These are phyloP conservation scores for Muschampia plurimacula DNA, from an alignment of 2,888 invertebrate genomes.

Conservation along the genomic window DNA sequence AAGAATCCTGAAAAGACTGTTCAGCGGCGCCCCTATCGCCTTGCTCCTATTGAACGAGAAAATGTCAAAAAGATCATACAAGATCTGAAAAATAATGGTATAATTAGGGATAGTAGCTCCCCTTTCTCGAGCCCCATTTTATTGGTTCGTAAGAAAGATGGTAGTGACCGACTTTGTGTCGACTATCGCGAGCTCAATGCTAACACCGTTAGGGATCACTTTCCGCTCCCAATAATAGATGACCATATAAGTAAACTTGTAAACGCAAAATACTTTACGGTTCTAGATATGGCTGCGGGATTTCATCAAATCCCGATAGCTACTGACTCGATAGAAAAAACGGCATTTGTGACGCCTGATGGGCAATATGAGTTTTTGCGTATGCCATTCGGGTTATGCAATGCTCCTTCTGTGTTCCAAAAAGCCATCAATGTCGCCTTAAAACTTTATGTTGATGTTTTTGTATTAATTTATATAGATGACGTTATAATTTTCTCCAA, in stretches of 20 bases:
- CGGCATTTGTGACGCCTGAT: not conserved
- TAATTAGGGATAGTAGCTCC: not conserved
- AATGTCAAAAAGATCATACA: not conserved
- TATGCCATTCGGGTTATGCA: not conserved
- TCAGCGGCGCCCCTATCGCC: not conserved
- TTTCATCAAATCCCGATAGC: not conserved
- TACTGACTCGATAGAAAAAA: not conserved
- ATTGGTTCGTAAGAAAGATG: not conserved
- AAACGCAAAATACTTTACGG: not conserved
- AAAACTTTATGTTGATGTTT: not conserved
- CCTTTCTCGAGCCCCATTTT: constrained; percentile 7
- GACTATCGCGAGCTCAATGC: constrained; percentile 15
- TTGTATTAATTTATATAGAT: not conserved
- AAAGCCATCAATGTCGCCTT: not conserved
- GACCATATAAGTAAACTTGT: constrained; percentile 4
- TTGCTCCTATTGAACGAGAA: not conserved
- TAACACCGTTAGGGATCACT: constrained; percentile 4
- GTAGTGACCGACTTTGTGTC: constrained; percentile 9
- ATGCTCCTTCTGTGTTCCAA: not conserved
- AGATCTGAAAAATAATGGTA: not conserved
- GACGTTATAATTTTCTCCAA: not conserved
- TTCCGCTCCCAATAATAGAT: not conserved
- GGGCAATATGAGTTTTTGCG: not conserved
- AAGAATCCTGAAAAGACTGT: not conserved
- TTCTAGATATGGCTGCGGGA: not conserved